Percentiles rank a stretch among this genome's conserved stretches.
These are phyloP conservation scores for Phaonia tiefii DNA, from an alignment of 2,888 invertebrate genomes.

Conservation along the genomic window DNA sequence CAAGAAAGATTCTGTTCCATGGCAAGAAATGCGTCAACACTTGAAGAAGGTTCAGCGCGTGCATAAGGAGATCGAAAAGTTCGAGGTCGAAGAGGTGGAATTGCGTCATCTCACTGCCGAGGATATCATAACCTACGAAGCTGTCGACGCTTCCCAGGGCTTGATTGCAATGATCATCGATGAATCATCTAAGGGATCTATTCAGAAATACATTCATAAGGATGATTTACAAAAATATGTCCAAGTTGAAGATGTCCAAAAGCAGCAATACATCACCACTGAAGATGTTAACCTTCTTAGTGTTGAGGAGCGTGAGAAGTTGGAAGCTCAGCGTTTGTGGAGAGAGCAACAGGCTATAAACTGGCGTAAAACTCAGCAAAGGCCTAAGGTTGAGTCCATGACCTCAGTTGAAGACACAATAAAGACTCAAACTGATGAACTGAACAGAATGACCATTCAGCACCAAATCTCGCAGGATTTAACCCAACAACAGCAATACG, in stretches of 20 bases:
- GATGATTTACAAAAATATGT: constrained; percentile 76
- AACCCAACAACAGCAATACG: constrained; percentile 72
- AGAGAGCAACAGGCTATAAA: constrained; percentile 77
- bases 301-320: constrained; percentile 77
- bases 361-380: constrained; percentile 74
- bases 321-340: constrained; percentile 77
- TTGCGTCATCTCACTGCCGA: constrained; percentile 77
- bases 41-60: constrained; percentile 79
- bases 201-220: constrained; percentile 73
- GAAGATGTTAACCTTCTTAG: constrained; percentile 78
- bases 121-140: constrained; percentile 80
- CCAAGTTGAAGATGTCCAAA: constrained; percentile 72
- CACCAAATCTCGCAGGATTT: constrained; percentile 75
- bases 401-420: constrained; percentile 73
- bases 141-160: constrained; percentile 83
- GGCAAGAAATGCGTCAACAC: constrained; percentile 80
- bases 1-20: constrained; percentile 77
- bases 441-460: constrained; percentile 69
- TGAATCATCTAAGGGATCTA: constrained; percentile 76
- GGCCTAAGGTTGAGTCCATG: constrained; percentile 72
- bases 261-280: constrained; percentile 75
- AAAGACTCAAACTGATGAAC: constrained; percentile 68
- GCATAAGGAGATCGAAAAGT: constrained; percentile 80
- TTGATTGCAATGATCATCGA: constrained; percentile 82
- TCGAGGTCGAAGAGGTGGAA: constrained; percentile 80